A percentile compares a stretch with the other conserved stretches of the same genome.
phyloP scores from a whole-genome alignment of 2,888 invertebrate species.

The Drosophila nigricruria region DNA sequence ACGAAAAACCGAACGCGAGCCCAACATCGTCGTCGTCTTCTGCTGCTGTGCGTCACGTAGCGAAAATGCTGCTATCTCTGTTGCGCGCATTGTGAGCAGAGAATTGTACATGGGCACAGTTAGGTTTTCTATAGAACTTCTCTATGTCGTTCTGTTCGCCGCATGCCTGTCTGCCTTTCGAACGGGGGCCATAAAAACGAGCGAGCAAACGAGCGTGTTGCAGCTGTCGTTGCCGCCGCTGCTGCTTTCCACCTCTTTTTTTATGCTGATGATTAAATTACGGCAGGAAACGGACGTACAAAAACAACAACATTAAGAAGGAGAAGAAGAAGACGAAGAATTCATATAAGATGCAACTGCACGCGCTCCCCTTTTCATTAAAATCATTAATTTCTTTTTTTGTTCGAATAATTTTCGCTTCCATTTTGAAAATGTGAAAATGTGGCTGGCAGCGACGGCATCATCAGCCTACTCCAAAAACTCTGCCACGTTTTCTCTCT shows the following conservation, averaged over 20 bases:
- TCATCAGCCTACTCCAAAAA: constrained; percentile 41
- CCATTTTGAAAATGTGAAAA: constrained; percentile 54
- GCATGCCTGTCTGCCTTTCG: constrained; percentile 10
- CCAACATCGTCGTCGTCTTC: constrained; percentile 13
- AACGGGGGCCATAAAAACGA: constrained; percentile 50
- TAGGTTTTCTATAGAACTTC: constrained; percentile 60
- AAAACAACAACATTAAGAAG: constrained; percentile 15
- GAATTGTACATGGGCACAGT: constrained; percentile 51
- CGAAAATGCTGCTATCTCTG: constrained; percentile 39
- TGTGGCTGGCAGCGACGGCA: constrained; percentile 28
- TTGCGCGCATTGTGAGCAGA: constrained; percentile 27
- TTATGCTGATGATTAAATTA: constrained; percentile 62
- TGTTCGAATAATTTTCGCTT: constrained; percentile 33
- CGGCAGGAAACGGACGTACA: constrained; percentile 55
- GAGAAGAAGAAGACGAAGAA: constrained; percentile 21
- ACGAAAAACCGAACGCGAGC: constrained; percentile 43
- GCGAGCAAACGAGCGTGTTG: constrained; percentile 44
- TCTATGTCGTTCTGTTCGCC: constrained; percentile 37
- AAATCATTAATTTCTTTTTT: constrained; percentile 32
- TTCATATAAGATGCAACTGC: constrained; percentile 26
- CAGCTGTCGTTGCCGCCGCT: constrained; percentile 48
- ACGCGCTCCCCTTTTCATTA: constrained; percentile 41
- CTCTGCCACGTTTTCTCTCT: constrained; percentile 54
- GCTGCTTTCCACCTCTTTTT: constrained; percentile 52
- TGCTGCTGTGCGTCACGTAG: constrained; percentile 60